Evolutionary conservation across 2,888 invertebrate genomes (phyloP), one percentile per base, ranked within the genome.

Genomic region (Magallana nippona): DNA sequence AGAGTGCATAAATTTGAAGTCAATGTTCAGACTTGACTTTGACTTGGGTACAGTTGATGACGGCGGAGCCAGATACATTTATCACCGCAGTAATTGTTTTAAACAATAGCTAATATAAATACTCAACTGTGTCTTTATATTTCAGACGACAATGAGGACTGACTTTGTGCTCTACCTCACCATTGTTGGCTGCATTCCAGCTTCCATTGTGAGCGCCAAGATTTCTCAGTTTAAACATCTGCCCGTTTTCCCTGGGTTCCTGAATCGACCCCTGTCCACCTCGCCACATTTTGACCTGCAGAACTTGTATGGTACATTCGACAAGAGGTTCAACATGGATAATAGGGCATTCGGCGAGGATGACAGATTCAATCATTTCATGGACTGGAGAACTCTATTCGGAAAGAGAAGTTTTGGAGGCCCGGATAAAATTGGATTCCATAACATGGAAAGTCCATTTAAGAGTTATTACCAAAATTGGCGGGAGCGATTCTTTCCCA

Each of bases 361-460:
- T 15, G 22, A 27, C 71, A 22, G 27, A 15, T 71, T 11, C 71
- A 71, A 71, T 32, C 10, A 27, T 11, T 71, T 71, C 15, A 27
- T 71, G 27, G 71, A 71, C 13, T 71, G 71, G 71, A 71, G 71
- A 27, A 71, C 71, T 71, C 71, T 71, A 32, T 71, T 71, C 27
- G 71, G 27, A 32, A 71, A 71, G 15, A 71, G 71, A 71, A 71
- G 27, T 71, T 71, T 71, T 17, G 71, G 22, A 15, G 71, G 27
- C 32, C 27, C 71, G 22, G 27, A 71, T 27, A 71, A 13, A 71
- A 71, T 27, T 15, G 71, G 27, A 71, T 71, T 71, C 27, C 71
- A 71, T 13, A 32, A 71, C 27, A 71, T 32, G 32, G 27, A 71
- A 71, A 71, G 15, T 71, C 71, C 71, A 71, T 71, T 71, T 27